phyloP scores from a whole-genome alignment of 1,140 invertebrate species.

The Drusus annulatus region DNA sequence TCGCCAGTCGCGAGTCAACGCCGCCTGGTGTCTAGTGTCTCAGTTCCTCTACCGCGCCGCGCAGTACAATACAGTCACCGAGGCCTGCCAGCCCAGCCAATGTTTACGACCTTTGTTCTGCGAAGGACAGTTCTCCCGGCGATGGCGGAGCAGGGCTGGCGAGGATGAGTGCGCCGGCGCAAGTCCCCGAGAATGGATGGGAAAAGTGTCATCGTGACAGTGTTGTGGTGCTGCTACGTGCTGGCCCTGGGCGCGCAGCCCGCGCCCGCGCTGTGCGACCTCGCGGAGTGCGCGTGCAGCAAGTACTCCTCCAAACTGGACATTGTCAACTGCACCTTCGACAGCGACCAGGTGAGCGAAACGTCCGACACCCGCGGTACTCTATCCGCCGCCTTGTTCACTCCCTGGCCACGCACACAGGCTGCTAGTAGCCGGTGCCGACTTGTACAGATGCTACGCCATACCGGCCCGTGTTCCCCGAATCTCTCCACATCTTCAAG shows the following conservation, averaged over 20 bases:
- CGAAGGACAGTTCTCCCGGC: too few species aligned
- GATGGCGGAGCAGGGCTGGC: too few species aligned
- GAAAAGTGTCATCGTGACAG: not conserved
- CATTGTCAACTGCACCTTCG: constrained; percentile 31
- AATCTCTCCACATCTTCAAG: too few species aligned
- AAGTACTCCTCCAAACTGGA: too few species aligned
- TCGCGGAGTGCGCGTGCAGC: too few species aligned
- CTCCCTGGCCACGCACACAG: too few species aligned
- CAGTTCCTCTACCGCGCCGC: not conserved
- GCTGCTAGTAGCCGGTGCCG: too few species aligned
- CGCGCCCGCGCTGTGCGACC: too few species aligned
- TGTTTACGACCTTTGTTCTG: constrained; percentile 15
- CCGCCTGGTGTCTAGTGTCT: not conserved
- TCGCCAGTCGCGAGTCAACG: not conserved
- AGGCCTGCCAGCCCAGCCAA: not conserved
- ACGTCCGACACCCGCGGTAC: too few species aligned
- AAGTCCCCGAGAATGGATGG: constrained; percentile 5
- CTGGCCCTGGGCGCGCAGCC: not conserved
- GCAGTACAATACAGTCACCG: not conserved
- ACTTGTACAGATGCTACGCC: too few species aligned
- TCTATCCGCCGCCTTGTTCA: too few species aligned
- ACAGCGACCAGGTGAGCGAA: constrained; percentile 17
- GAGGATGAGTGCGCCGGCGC: not conserved
- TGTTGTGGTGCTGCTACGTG: constrained; percentile 8
- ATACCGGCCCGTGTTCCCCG: too few species aligned